Evolutionary conservation across 2,797 vertebrate species (phyloP).

Genomic region (Ceryle rudis): DNA sequence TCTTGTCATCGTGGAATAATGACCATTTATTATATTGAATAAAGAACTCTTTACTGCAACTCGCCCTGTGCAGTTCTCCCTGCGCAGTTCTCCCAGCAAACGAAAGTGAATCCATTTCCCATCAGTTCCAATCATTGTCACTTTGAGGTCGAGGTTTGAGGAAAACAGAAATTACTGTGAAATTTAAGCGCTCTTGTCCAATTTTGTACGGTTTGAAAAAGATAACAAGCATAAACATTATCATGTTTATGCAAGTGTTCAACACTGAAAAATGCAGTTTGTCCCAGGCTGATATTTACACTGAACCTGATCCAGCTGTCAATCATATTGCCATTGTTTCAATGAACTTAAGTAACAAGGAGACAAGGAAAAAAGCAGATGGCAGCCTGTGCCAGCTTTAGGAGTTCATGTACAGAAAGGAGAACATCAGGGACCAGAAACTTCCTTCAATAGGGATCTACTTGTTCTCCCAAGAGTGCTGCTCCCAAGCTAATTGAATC

Average conservation of each 20-base stretch:
- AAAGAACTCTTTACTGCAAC: background rate
- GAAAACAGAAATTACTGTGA: background rate
- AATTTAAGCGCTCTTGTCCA: background rate
- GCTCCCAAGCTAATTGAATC: background rate
- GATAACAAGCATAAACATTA: background rate
- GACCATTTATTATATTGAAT: background rate
- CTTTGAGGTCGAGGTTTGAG: background rate
- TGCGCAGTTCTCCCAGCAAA: background rate
- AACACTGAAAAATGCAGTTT: background rate
- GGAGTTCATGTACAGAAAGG: background rate
- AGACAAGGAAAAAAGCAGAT: background rate
- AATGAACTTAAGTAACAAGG: background rate
- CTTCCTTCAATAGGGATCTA: background rate
- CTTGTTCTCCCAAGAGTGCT: background rate
- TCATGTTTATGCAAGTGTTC: background rate
- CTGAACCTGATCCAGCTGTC: background rate
- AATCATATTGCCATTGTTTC: background rate
- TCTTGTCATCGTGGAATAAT: background rate
- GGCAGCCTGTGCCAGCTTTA: background rate
- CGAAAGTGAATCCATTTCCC: background rate
- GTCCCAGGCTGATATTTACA: background rate
- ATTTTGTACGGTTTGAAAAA: background rate
- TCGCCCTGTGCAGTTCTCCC: background rate
- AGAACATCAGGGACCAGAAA: background rate
- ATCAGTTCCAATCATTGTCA: background rate